Evolutionary conservation across 2,888 invertebrate species (phyloP).

Genomic region (Bembecia ichneumoniformis): DNA sequence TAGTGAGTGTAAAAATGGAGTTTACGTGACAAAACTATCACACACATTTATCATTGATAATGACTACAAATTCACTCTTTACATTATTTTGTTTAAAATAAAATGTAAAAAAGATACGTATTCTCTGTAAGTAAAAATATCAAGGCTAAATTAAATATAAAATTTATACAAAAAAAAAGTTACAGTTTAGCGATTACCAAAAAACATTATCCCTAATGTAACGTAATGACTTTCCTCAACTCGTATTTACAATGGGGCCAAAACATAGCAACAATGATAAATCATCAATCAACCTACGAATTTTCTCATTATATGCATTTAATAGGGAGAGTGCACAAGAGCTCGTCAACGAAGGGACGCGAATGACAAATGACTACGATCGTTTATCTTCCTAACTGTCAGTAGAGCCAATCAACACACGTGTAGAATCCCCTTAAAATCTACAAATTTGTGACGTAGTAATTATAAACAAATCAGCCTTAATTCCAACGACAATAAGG

Average conservation of each 20-base stretch:
- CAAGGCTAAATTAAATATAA: too few species aligned
- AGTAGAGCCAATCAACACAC: conserved; percentile 62
- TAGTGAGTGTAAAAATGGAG: too few species aligned
- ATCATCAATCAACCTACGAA: conserved; percentile 51
- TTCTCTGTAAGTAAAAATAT: too few species aligned
- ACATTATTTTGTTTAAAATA: too few species aligned
- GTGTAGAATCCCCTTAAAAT: conserved; percentile 40
- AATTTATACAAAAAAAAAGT: too few species aligned
- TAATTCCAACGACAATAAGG: conserved; percentile 8
- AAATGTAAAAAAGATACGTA: too few species aligned
- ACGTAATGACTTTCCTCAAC: background rate
- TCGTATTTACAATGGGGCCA: background rate
- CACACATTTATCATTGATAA: too few species aligned
- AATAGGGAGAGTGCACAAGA: conserved; percentile 54
- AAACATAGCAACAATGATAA: conserved; percentile 13
- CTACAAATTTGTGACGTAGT: conserved; percentile 3
- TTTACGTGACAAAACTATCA: too few species aligned
- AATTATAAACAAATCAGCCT: conserved; percentile 12
- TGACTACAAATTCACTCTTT: too few species aligned
- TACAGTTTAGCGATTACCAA: too few species aligned
- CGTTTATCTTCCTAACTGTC: conserved; percentile 69
- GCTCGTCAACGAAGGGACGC: conserved; percentile 40
- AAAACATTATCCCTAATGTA: background rate
- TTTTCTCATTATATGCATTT: conserved; percentile 60
- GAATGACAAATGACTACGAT: conserved; percentile 64